phyloP scores from a whole-genome alignment of 2,113 vertebrate species.

The Grammomys dolichurus region DNA sequence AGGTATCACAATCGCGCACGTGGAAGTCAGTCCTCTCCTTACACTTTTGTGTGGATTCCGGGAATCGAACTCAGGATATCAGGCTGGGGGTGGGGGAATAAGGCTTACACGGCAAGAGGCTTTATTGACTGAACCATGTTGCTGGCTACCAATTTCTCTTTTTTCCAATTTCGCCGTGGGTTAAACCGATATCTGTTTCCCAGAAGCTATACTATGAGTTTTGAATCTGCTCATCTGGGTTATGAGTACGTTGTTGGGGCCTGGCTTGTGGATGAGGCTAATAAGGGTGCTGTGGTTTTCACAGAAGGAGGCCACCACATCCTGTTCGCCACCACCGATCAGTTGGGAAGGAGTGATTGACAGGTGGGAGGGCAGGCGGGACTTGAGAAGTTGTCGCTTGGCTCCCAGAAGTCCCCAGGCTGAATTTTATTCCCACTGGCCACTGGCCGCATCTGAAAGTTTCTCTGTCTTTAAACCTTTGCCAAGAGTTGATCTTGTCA shows the following conservation, averaged over 20 bases:
- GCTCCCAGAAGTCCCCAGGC: background rate
- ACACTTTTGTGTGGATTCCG: background rate
- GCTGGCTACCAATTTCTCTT: background rate
- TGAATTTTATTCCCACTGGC: background rate
- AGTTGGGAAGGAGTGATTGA: too few species aligned
- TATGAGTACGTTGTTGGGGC: background rate
- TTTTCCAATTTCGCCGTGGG: background rate
- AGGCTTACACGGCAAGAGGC: background rate
- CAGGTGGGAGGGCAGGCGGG: background rate
- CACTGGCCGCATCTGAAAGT: slow-evolving; percentile 26
- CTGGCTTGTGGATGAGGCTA: background rate
- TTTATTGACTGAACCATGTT: background rate
- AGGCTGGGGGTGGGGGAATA: rapidly evolving
- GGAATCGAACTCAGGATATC: background rate
- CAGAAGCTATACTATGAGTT: background rate
- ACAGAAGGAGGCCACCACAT: background rate
- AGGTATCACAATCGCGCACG: background rate
- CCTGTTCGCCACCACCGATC: background rate
- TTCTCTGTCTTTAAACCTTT: slow-evolving; percentile 58
- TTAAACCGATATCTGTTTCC: rapidly evolving
- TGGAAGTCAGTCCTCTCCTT: background rate
- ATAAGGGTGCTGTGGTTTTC: background rate
- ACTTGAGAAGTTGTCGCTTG: background rate
- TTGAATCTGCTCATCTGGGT: background rate
- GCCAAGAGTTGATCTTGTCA: slow-evolving; percentile 59